phyloP scores from a whole-genome alignment of 2,113 vertebrate genomes.

The Bettongia penicillata region DNA sequence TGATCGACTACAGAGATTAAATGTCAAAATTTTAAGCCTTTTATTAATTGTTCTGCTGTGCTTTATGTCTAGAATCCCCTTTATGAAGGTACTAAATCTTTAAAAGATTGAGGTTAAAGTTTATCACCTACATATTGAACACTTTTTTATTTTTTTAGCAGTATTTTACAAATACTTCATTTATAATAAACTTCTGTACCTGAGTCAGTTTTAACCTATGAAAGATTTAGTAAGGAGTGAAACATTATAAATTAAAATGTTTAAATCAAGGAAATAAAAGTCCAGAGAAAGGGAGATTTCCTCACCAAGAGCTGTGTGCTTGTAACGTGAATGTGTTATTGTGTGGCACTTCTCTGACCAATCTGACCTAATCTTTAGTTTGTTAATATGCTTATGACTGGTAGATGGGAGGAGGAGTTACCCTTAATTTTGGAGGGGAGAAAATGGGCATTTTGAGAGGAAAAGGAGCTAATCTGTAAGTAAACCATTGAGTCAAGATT shows the following conservation, averaged over 20 bases:
- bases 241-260: not conserved
- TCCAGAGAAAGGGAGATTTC: not conserved
- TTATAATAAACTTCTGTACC: not conserved
- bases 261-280: not conserved
- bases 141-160: not conserved
- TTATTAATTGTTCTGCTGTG: not conserved
- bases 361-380: not conserved
- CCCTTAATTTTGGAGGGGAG: not conserved
- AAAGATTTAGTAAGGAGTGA: not conserved
- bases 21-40: conserved; percentile 35
- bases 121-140: not conserved
- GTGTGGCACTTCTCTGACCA: not conserved
- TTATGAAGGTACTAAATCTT: conserved; percentile 44
- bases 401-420: not conserved
- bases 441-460: not conserved
- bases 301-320: not conserved
- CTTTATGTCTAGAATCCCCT: conserved; percentile 7
- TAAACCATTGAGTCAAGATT: not conserved
- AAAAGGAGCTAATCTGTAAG: not conserved
- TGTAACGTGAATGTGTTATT: not conserved
- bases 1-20: not conserved
- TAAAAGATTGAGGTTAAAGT: not conserved
- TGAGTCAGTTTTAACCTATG: not conserved
- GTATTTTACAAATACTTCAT: not conserved
- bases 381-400: not conserved